Base-by-base conservation (phyloP, 2,113 vertebrate species). In the Nothobranchius kuhntae region DNA sequence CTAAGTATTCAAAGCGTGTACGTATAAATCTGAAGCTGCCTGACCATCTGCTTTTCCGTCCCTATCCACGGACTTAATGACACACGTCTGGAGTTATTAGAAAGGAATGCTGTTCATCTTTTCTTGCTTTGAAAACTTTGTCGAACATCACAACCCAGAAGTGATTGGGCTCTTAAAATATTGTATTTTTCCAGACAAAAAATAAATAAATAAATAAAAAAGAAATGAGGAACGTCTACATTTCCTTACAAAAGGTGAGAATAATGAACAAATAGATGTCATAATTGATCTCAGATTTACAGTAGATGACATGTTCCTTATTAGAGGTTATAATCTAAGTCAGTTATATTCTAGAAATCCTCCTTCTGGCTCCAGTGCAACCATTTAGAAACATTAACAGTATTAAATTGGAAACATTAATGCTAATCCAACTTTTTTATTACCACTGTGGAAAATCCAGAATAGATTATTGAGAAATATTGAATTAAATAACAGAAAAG, bases 291-390 rank as follows among this genome's bases (percentile, higher is more conserved):
- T 74, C 14, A 59, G 68, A 13, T 53, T 75, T 54, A 63, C 0
- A 42, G 48, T 42, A 69, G 72, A 75, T 73, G 78, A 77, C 75
- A 80, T 61, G 58, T 63, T 73, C 64, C 73, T 85, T 68, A 80
- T 58, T 53, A 50, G 14, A 53, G 56, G 78, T 79, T 75, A 65
- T 7, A 9, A 46, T 57, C 62, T 46, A 75, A 65, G 78, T 55
- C 65, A 62, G 58, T 11, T 50, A 69, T 59, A 51, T 54, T 26
- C 17, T 81, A 73, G 21, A 61, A 52, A 71, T 80, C 74, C 47
- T 71, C 46, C 54, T 15, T 38, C 52, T 68, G 66, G 61, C 68
- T 9, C 2, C 1, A 60, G 30, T 36, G 77, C 17, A 68, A 54
- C 30, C 13, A 47, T 4, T 53, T 65, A 47, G 21, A 58, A 36